Conservation (phyloP, 1,140 invertebrate genomes). For the Drosophila arizonae region DNA sequence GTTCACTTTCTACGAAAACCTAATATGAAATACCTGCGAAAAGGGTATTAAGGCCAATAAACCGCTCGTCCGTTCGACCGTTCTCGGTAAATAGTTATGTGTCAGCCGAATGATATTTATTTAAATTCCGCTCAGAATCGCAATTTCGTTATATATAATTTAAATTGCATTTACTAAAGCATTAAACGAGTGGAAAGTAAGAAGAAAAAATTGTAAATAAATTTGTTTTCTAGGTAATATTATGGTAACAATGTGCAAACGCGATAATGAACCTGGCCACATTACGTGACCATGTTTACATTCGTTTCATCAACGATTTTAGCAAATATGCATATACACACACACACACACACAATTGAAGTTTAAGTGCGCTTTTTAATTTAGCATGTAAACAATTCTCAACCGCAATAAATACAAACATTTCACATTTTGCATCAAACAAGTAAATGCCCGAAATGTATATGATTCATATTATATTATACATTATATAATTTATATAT, state of each 20-base stretch:
- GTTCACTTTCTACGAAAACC: no score
- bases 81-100: constrained; percentile 4
- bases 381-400: constrained; percentile 42
- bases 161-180: constrained; percentile 38
- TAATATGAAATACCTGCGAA: no score
- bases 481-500: no score
- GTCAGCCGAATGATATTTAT: constrained; percentile 26
- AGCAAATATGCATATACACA: constrained; percentile 32
- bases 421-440: constrained; percentile 44
- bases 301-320: constrained; percentile 46
- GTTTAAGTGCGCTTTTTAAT: constrained; percentile 58
- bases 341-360: constrained; percentile 19
- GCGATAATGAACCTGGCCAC: constrained; percentile 66
- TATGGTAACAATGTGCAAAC: constrained; percentile 57
- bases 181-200: constrained; percentile 12
- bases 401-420: constrained; percentile 9
- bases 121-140: constrained; percentile 24
- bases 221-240: constrained; percentile 30
- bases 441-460: no score
- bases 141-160: constrained; percentile 47
- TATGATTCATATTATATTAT: no score
- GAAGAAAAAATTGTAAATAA: constrained; percentile 26
- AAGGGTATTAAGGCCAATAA: constrained; percentile 7
- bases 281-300: constrained; percentile 54
- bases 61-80: background rate